Base-by-base conservation (phyloP, 2,888 invertebrate species). In the Mylabris sibirica region DNA sequence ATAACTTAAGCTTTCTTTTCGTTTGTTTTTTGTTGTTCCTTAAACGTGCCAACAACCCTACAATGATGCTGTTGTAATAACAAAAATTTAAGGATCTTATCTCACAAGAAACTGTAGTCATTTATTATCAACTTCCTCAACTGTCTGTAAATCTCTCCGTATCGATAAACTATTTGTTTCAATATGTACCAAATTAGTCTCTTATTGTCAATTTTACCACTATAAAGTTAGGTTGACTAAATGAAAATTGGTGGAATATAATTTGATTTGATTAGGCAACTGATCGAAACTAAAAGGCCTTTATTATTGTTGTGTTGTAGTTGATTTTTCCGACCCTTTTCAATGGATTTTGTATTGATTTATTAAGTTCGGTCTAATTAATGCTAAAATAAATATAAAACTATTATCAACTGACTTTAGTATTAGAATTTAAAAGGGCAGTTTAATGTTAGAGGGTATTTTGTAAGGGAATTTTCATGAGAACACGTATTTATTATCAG, bases 381-480 rank as follows among this genome's bases (percentile, higher is more conserved):
- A 12, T 20, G 24, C 3, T 24, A 57, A 57, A 57, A 57, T 24
- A 24, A 24, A 57, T 14, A 57, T 3, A 57, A 57, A 57, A 11
- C 12, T 9, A 11, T 24, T 24, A 57, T 57, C 22, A 57, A 12
- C 14, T 1, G 57, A 11, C 57, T 57, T 41, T 8, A 8, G 9
- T n/a, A n/a, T 49, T 57, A 5, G 57, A 57, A 9, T 57, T 57
- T 49, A 20, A 44, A n/a, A 24, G 57, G 57, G 24, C 22, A 57
- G 24, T 20, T 53, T 53, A 22, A 53, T 22, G 53, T 17, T 49
- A 17, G 9, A 49, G 53, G 53, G 53, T 53, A 22, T 20, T 22
- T 57, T 24, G 20, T 5, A 3, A n/a, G 49, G 49, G 9, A 20
- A 49, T 49, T 49, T 49, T 9, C n/a, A 17, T 44, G 41, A 44